Evolutionary conservation across 1,140 invertebrate genomes (phyloP).

Genomic region (Bombus vancouverensis): DNA sequence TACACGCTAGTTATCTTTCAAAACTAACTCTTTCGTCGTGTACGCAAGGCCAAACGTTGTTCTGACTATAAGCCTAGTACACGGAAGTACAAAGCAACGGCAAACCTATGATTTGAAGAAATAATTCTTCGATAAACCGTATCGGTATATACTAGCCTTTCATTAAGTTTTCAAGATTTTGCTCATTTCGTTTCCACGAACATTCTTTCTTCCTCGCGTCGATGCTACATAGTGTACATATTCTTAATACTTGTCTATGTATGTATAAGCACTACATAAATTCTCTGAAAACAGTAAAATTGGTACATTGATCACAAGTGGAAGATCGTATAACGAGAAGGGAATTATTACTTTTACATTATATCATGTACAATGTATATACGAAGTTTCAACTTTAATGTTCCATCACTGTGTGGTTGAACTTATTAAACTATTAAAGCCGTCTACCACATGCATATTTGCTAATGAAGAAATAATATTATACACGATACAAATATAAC

Average conservation of each 20-base stretch:
- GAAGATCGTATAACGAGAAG: not conserved
- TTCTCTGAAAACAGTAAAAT: not conserved
- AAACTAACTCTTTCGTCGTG: not conserved
- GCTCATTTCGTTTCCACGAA: not conserved
- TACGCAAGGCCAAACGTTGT: not conserved
- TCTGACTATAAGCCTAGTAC: not conserved
- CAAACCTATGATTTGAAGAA: slow-evolving; percentile 27
- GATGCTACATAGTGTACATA: not conserved
- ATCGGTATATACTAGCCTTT: not conserved
- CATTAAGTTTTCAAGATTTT: slow-evolving; percentile 2
- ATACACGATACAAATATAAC: not conserved
- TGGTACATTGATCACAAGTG: not conserved
- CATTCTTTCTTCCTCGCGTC: not conserved
- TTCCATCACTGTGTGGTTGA: not conserved
- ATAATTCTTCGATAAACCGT: slow-evolving; percentile 2
- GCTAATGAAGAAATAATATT: slow-evolving; percentile 5
- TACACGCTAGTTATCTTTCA: not conserved
- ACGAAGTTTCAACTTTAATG: not conserved
- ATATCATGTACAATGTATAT: not conserved
- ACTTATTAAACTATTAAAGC: slow-evolving; percentile 3
- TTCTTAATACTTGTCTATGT: not conserved
- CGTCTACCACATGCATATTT: not conserved
- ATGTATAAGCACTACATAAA: not conserved
- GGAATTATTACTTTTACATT: not conserved
- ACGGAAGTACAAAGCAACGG: slow-evolving; percentile 23